These are phyloP conservation scores for Thera britannica DNA, from an alignment of 2,888 invertebrate species.

Conservation along the genomic window DNA sequence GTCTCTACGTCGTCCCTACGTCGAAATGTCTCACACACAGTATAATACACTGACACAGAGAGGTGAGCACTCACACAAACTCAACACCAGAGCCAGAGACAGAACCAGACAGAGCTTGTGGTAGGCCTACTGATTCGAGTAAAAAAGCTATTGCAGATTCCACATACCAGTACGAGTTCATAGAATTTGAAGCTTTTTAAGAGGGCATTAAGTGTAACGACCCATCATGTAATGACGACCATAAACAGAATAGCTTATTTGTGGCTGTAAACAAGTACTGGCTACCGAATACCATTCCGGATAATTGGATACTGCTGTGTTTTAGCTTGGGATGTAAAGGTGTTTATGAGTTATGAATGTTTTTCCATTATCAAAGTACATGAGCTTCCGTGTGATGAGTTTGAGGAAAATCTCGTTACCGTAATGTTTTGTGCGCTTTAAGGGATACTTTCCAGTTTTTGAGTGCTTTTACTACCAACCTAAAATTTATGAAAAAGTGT, in stretches of 20 bases:
- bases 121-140: constrained; percentile 12
- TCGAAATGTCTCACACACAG: too few relatives aligned
- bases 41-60: too few relatives aligned
- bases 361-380: constrained; percentile 10
- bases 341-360: constrained; percentile 22
- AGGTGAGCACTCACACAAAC: too few relatives aligned
- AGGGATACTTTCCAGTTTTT: too few relatives aligned
- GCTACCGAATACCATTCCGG: constrained; percentile 25
- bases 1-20: too few relatives aligned
- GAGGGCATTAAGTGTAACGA: constrained; percentile 39
- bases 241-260: constrained; percentile 41
- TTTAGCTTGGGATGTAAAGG: constrained; percentile 12
- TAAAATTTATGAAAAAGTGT: too few relatives aligned
- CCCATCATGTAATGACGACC: constrained; percentile 37
- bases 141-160: constrained; percentile 24
- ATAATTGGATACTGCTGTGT: not conserved
- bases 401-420: not conserved
- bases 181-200: constrained; percentile 36
- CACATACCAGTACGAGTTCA: constrained; percentile 13
- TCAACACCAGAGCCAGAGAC: too few relatives aligned
- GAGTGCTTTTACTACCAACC: too few relatives aligned
- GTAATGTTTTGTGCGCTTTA: too few relatives aligned
- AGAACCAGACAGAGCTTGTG: too few relatives aligned
- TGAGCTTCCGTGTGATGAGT: not conserved
- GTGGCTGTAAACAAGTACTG: constrained; percentile 28